phyloP scores from a whole-genome alignment of 2,888 invertebrate genomes.

The Odontomyia ornata region DNA sequence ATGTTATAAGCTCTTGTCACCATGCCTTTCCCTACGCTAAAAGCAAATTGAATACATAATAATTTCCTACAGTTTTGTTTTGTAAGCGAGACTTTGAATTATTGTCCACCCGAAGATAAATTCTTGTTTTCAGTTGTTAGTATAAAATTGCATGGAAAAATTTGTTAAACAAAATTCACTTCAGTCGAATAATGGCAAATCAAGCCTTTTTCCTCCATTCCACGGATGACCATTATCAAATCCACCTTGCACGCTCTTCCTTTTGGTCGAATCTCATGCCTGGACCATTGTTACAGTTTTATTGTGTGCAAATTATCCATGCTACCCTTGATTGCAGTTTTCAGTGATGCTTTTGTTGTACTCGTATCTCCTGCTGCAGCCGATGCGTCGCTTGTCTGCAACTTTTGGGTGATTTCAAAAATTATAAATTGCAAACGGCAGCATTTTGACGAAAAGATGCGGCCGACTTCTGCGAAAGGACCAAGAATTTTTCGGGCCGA shows the following conservation, averaged over 20 bases:
- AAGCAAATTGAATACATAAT: background rate
- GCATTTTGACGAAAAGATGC: slow-evolving; percentile 35
- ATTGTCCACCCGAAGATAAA: slow-evolving; percentile 36
- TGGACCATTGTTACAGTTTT: slow-evolving; percentile 49
- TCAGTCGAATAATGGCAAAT: slow-evolving; percentile 28
- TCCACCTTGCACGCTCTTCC: slow-evolving; percentile 43
- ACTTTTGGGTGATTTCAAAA: slow-evolving; percentile 38
- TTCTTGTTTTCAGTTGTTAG: slow-evolving; percentile 40
- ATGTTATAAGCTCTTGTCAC: too few species aligned
- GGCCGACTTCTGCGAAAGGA: slow-evolving; percentile 16
- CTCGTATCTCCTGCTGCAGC: background rate
- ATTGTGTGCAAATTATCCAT: slow-evolving; percentile 52
- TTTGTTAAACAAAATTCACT: slow-evolving; percentile 50
- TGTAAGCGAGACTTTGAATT: slow-evolving; percentile 38
- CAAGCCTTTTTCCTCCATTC: background rate
- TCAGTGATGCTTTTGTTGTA: background rate
- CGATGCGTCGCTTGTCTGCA: slow-evolving; percentile 20
- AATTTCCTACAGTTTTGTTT: background rate
- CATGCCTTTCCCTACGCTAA: background rate
- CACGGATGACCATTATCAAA: slow-evolving; percentile 22
- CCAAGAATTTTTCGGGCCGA: slow-evolving; percentile 37
- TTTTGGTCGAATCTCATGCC: slow-evolving; percentile 38
- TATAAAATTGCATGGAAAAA: slow-evolving; percentile 41
- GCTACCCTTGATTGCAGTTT: background rate
- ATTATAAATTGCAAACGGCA: slow-evolving; percentile 24